phyloP scores from a whole-genome alignment of 2,797 vertebrate species.

The Huso huso region DNA sequence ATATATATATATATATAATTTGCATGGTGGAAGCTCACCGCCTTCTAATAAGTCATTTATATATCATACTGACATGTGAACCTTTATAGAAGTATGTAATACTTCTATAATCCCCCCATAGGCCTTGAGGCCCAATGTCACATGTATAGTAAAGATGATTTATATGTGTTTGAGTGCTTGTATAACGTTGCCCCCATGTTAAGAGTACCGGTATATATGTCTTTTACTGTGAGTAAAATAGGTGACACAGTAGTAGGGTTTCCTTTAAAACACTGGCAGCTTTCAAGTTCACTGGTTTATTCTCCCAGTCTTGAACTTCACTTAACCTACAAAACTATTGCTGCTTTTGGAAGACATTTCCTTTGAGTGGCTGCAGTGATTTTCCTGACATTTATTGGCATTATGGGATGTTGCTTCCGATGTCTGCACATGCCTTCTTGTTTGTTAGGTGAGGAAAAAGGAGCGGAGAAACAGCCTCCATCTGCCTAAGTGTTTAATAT shows the following conservation, averaged over 20 bases:
- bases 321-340: constrained; percentile 22
- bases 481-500: constrained; percentile 4
- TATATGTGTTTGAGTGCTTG: constrained; percentile 15
- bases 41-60: too few relatives aligned
- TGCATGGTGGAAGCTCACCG: too few relatives aligned
- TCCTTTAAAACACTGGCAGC: constrained; percentile 9
- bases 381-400: constrained; percentile 19
- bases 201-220: background rate
- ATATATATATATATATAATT: too few relatives aligned
- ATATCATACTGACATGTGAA: too few relatives aligned
- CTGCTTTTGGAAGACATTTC: constrained; percentile 14
- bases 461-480: background rate
- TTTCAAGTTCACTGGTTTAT: constrained; percentile 13
- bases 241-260: constrained; percentile 3
- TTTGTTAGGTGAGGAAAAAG: background rate
- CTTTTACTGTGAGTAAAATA: constrained; percentile 13
- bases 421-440: constrained; percentile 1
- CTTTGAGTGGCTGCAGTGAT: background rate
- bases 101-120: constrained; percentile 12
- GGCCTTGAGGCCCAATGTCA: constrained; percentile 7
- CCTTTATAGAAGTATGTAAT: constrained; percentile 4
- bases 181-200: constrained; percentile 5
- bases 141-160: constrained; percentile 23
- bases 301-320: background rate
- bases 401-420: constrained; percentile 2